Evolutionary conservation across 2,797 vertebrate species (phyloP).

Genomic region (Semotilus atromaculatus): DNA sequence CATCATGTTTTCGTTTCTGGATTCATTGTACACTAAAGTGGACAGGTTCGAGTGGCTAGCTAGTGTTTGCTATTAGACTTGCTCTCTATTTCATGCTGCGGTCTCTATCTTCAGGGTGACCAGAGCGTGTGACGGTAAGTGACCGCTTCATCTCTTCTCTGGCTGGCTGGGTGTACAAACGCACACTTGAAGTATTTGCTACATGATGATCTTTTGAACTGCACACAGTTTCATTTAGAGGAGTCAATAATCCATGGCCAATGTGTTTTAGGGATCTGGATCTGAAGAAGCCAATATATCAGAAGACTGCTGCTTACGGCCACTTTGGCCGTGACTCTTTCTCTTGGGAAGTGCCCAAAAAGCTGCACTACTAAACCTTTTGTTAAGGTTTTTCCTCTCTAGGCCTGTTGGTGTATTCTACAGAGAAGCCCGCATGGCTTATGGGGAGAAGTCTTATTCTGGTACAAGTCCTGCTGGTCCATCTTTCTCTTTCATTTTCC

Average conservation of each 20-base stretch:
- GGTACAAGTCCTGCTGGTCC: slow-evolving; percentile 19
- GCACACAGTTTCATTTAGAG: slow-evolving; percentile 47
- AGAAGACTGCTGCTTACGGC: slow-evolving; percentile 97
- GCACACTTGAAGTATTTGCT: not conserved
- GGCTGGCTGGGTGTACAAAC: slow-evolving; percentile 21
- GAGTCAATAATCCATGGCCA: slow-evolving; percentile 86
- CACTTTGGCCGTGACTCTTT: slow-evolving; percentile 98
- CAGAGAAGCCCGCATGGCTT: slow-evolving; percentile 94
- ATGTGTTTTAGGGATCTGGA: slow-evolving; percentile 99
- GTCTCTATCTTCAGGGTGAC: not conserved
- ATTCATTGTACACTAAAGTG: not conserved
- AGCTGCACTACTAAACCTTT: slow-evolving; percentile 89
- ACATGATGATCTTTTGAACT: slow-evolving; percentile 52
- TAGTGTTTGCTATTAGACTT: slow-evolving; percentile 13
- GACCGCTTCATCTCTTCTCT: slow-evolving; percentile 19
- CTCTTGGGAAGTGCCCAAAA: slow-evolving; percentile 97
- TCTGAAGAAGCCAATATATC: slow-evolving; percentile 98
- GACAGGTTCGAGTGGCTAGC: not conserved
- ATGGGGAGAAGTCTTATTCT: slow-evolving; percentile 77
- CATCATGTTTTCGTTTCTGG: not conserved
- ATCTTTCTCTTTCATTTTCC: not conserved
- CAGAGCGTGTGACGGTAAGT: not conserved
- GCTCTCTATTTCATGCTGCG: slow-evolving; percentile 20
- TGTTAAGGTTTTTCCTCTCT: slow-evolving; percentile 88
- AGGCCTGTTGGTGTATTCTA: slow-evolving; percentile 92